phyloP scores from a whole-genome alignment of 2,888 invertebrate species.

The Drosophila percnosoma region DNA sequence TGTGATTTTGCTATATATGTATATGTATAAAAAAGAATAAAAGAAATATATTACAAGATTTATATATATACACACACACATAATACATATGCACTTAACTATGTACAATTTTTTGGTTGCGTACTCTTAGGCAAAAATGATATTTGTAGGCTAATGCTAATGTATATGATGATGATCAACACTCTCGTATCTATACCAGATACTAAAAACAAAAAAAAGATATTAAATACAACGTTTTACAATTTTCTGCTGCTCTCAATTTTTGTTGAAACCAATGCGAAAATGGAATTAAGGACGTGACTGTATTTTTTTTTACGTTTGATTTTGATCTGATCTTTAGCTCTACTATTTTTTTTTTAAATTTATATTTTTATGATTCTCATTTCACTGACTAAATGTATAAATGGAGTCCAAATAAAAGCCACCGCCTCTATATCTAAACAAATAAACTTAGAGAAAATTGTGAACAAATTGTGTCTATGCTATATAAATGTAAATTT shows the following conservation, averaged over 20 bases:
- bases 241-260: slow-evolving; percentile 7
- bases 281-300: slow-evolving; percentile 9
- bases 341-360: neutral
- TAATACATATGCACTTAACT: slow-evolving; percentile 45
- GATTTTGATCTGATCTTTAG: slow-evolving; percentile 13
- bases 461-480: slow-evolving; percentile 78
- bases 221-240: neutral
- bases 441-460: slow-evolving; percentile 64
- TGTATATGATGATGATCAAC: slow-evolving; percentile 21
- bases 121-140: slow-evolving; percentile 30
- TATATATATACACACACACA: slow-evolving; percentile 37
- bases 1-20: slow-evolving; percentile 72
- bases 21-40: slow-evolving; percentile 6
- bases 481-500: slow-evolving; percentile 48
- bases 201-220: neutral
- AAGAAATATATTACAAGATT: slow-evolving; percentile 13
- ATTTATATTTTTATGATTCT: slow-evolving; percentile 22
- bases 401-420: slow-evolving; percentile 83
- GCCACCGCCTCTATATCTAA: slow-evolving; percentile 79
- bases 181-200: neutral
- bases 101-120: slow-evolving; percentile 49
- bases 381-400: slow-evolving; percentile 73
- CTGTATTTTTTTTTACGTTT: slow-evolving; percentile 1
- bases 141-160: slow-evolving; percentile 4
- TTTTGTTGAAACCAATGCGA: slow-evolving; percentile 3